These are phyloP conservation scores for Leptothorax acervorum DNA, from an alignment of 2,888 invertebrate genomes.

Conservation along the genomic window DNA sequence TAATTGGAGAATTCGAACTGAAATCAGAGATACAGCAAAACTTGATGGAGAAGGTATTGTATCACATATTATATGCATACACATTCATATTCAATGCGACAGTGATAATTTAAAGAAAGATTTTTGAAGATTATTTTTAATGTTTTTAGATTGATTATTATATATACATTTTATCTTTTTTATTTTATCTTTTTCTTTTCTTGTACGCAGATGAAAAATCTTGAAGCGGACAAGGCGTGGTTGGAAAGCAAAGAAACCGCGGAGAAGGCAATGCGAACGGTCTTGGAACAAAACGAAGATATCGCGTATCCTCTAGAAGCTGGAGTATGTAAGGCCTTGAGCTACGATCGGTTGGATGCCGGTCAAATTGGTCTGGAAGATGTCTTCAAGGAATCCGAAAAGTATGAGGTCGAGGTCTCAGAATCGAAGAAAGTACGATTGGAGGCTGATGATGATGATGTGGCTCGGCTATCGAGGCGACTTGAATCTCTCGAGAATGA, in stretches of 20 bases:
- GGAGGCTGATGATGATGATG: constrained; percentile 74
- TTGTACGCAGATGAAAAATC: constrained; percentile 75
- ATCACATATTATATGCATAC: neutral
- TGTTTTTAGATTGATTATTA: neutral
- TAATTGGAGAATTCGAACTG: constrained; percentile 83
- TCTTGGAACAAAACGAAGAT: constrained; percentile 72
- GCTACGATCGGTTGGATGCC: constrained; percentile 78
- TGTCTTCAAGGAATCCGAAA: constrained; percentile 69
- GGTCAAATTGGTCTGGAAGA: constrained; percentile 76
- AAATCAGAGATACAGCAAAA: constrained; percentile 88
- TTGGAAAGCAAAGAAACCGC: constrained; percentile 73
- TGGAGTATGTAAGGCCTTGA: constrained; percentile 75
- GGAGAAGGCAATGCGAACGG: constrained; percentile 66
- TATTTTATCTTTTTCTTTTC: neutral
- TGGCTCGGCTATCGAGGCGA: constrained; percentile 69
- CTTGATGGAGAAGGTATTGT: constrained; percentile 84
- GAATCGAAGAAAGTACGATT: constrained; percentile 84
- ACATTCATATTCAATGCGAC: neutral
- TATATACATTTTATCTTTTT: neutral
- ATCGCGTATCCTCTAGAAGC: constrained; percentile 72
- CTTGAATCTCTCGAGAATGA: constrained; percentile 82
- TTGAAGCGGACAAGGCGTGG: constrained; percentile 78
- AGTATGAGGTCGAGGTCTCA: constrained; percentile 81
- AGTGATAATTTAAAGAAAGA: neutral
- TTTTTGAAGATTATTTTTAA: neutral